Conservation (phyloP, 2,888 invertebrate genomes). For the Mantis religiosa region DNA sequence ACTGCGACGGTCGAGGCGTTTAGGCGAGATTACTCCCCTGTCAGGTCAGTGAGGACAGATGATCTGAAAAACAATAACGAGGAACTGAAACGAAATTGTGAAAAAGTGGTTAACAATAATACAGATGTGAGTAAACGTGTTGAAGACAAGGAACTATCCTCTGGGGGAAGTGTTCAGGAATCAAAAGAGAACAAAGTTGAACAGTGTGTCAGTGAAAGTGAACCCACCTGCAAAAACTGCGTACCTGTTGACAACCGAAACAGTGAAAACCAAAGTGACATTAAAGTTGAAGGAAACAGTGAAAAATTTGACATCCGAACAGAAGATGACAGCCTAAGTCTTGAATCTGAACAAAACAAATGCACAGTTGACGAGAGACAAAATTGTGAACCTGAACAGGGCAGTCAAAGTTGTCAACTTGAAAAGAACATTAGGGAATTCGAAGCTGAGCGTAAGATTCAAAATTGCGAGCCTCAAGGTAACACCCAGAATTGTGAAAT, state of each 20-base stretch:
- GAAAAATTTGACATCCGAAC: no score
- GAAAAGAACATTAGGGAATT: background rate
- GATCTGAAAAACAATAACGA: background rate
- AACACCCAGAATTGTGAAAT: background rate
- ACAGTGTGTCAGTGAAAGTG: background rate
- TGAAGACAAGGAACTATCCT: background rate
- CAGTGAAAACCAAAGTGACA: no score
- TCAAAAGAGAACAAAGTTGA: background rate
- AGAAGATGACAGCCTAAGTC: no score
- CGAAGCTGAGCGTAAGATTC: background rate
- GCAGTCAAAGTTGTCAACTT: background rate
- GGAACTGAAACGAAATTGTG: background rate
- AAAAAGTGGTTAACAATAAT: background rate
- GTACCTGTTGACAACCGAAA: background rate
- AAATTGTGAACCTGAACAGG: background rate
- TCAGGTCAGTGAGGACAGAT: background rate
- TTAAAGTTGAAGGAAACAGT: no score
- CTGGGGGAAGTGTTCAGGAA: background rate
- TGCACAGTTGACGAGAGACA: background rate
- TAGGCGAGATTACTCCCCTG: slow-evolving; percentile 8
- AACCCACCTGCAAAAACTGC: background rate
- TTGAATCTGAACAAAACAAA: no score
- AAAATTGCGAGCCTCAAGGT: background rate
- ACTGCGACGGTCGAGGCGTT: slow-evolving; percentile 21
- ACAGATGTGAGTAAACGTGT: background rate